Evolutionary conservation across 2,113 vertebrate genomes (phyloP).

Genomic region (Raja brachyura): DNA sequence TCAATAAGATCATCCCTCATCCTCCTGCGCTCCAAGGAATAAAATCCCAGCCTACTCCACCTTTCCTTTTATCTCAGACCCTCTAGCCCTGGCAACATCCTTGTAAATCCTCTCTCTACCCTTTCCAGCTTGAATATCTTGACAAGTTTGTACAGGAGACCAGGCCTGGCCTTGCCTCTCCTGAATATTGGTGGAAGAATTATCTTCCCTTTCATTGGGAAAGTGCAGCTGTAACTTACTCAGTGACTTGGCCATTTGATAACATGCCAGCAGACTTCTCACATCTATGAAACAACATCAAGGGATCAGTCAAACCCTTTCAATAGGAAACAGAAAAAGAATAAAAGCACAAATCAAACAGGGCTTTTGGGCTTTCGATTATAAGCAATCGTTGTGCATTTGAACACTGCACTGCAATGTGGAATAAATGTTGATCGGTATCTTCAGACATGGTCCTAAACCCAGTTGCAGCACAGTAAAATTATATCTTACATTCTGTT

Average conservation of each 20-base stretch:
- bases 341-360: neutral
- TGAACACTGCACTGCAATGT: neutral
- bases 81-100: too few relatives aligned
- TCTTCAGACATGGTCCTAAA: neutral
- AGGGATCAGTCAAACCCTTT: neutral
- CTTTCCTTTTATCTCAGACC: too few relatives aligned
- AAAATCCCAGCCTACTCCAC: too few relatives aligned
- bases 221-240: too few relatives aligned
- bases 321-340: neutral
- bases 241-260: neutral
- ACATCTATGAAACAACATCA: neutral
- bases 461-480: neutral
- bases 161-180: neutral
- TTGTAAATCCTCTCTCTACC: too few relatives aligned
- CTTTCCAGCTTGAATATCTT: too few relatives aligned
- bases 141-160: neutral
- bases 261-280: neutral
- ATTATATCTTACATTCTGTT: neutral
- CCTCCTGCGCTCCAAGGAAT: too few relatives aligned
- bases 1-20: too few relatives aligned
- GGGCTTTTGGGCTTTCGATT: too few relatives aligned
- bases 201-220: neutral
- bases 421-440: neutral
- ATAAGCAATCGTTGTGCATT: neutral
- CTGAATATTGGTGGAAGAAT: neutral